Evolutionary conservation across 2,113 vertebrate species (phyloP).

Genomic region (Sylvilagus bachmani): DNA sequence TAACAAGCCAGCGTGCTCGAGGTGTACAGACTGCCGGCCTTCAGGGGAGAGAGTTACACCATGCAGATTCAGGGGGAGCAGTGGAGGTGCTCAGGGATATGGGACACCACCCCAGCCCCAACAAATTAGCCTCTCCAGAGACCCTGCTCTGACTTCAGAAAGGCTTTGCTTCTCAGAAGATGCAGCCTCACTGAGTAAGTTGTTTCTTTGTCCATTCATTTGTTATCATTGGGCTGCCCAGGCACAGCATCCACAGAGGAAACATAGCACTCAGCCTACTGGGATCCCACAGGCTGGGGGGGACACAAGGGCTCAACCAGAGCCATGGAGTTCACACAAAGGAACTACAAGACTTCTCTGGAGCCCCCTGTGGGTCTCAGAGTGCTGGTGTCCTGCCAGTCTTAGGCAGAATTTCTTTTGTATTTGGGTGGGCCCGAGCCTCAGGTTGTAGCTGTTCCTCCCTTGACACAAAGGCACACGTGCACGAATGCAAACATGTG

Average conservation of each 20-base stretch:
- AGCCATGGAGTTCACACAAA: not conserved
- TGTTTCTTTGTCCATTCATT: slow-evolving; percentile 33
- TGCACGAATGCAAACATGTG: not conserved
- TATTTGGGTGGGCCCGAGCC: not conserved
- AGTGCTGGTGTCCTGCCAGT: not conserved
- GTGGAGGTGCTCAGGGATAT: not conserved
- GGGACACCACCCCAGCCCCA: not conserved
- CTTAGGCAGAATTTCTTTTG: not conserved
- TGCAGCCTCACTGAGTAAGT: not conserved
- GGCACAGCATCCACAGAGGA: not conserved
- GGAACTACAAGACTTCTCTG: not conserved
- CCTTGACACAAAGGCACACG: not conserved
- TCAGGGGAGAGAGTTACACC: not conserved
- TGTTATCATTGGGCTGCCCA: not conserved
- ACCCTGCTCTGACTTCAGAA: not conserved
- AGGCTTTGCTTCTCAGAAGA: not conserved
- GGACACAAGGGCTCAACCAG: not conserved
- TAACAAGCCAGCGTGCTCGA: not conserved
- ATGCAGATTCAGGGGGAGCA: not conserved
- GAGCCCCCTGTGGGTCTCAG: not conserved
- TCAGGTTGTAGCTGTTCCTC: not conserved
- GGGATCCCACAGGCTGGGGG: not conserved
- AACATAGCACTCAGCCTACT: not conserved
- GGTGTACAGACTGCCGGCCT: not conserved
- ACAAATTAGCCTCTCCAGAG: not conserved